Evolutionary conservation across 2,113 vertebrate species (phyloP).

Genomic region (Crotalus viridis): DNA sequence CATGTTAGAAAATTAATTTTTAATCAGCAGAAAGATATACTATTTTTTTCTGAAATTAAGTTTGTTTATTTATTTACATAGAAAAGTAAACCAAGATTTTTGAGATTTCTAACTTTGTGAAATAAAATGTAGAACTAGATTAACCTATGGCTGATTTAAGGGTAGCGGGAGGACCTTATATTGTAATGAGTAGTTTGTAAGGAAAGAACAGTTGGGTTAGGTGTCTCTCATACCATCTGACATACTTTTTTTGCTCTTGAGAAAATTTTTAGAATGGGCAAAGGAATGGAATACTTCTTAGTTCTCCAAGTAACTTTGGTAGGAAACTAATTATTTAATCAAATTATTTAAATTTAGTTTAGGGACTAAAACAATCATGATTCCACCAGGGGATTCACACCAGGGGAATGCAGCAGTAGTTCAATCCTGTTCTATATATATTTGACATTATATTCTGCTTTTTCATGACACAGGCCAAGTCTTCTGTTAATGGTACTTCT

Average conservation of each 20-base stretch:
- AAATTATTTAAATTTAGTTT: neutral
- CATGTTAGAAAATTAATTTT: neutral
- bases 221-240: neutral
- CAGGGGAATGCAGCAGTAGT: neutral
- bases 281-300: neutral
- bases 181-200: neutral
- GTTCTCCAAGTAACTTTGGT: neutral
- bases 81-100: neutral
- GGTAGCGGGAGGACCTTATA: neutral
- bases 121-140: neutral
- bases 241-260: neutral
- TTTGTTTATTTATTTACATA: neutral
- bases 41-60: neutral
- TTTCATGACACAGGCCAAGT: neutral
- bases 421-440: neutral
- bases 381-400: neutral
- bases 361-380: neutral
- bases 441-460: neutral
- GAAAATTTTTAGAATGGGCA: neutral
- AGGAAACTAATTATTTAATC: neutral
- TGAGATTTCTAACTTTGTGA: neutral
- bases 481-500: neutral
- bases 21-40: neutral
- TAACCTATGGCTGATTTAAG: neutral
- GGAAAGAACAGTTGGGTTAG: neutral